Evolutionary conservation across 2,113 vertebrate genomes (phyloP), one percentile per base, ranked within the genome.

Genomic region (Heliornis fulica): DNA sequence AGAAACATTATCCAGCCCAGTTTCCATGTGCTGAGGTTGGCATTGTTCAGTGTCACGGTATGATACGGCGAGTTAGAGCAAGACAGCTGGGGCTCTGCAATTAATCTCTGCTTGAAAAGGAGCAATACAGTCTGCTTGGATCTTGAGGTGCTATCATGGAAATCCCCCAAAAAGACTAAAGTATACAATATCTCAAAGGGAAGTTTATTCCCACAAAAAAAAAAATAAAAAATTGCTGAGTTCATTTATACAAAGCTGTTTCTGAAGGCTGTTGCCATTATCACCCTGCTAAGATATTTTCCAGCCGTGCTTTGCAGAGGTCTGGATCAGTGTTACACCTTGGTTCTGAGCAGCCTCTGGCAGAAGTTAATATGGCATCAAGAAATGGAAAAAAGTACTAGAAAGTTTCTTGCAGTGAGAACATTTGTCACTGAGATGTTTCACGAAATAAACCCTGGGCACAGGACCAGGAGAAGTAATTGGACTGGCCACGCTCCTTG

Each of bases 381-480:
- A 95, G 85, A 96, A 95, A 95, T 84, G 72, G 72, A 53, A 69
- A 75, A 43, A 68, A 81, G 94, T 95, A 96, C 83, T 93, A 96
- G 94, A 96, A 97, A 91, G 94, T 95, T 97, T 97, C 95, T 97
- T 3, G 31, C 66, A 96, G 76, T 70, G 79, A 95, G 94, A 97
- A 93, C 70, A 96, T 96, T 97, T 97, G 92, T 97, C 97, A 97
- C 85, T 71, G 93, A 94, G 82, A 91, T 95, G 72, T 96, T 97
- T 97, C 92, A 97, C 8, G 87, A 96, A 97, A 97, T 92, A 83
- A 97, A 94, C 50, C 85, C 95, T 91, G 95, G 97, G 95, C 96
- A 95, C 7, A 9, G n/a, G 71, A 97, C 95, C 97, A 98, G 97
- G 74, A 80, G 94, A 97, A 97, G 93, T 96, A 98, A 98, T 86